Base-by-base conservation (phyloP, 2,888 invertebrate species). In the Drosophila hamatofila region DNA sequence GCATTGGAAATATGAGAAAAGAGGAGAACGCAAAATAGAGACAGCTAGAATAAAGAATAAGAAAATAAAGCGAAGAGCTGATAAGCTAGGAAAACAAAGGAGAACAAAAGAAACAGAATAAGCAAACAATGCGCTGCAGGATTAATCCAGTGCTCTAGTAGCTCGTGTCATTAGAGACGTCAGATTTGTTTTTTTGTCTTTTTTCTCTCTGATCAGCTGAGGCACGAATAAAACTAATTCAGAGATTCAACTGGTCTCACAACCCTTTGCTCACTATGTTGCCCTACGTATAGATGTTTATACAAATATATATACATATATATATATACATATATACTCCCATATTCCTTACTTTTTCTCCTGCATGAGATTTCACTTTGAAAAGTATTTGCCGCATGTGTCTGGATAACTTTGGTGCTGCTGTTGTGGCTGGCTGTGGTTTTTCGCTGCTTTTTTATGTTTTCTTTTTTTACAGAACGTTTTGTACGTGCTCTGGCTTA, bases 341-440 rank as follows among this genome's bases (percentile, higher is more conserved):
- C 12, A 30, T 49, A 49, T 14, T 33, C 21, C 62, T 54, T 51
- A 66, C 35, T 59, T 61, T 74, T 71, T 35, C 48, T 51, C 70
- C 66, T 62, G 82, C 82, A 75, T 79, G 80, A 82, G 80, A 88
- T 88, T 89, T 82, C 86, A 89, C 90, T 89, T 89, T 88, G 81
- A 86, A 86, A 86, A 88, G 86, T 90, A 86, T 90, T 86, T 86
- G 84, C 83, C 88, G 88, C 88, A 83, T 89, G 85, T 82, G 83
- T 87, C 88, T 87, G 88, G 70, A 75, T 82, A 88, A 86, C 71
- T 89, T 88, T 75, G 72, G 61, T 68, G 81, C 83, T 85, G 69
- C 88, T 89, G 90, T 80, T 75, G 75, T 79, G 81, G 73, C 72
- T 81, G 78, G 65, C 70, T 88, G 88, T 75, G 80, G 72, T 75